phyloP scores from a whole-genome alignment of 1,140 invertebrate genomes.

The Drosophila prosaltans region DNA sequence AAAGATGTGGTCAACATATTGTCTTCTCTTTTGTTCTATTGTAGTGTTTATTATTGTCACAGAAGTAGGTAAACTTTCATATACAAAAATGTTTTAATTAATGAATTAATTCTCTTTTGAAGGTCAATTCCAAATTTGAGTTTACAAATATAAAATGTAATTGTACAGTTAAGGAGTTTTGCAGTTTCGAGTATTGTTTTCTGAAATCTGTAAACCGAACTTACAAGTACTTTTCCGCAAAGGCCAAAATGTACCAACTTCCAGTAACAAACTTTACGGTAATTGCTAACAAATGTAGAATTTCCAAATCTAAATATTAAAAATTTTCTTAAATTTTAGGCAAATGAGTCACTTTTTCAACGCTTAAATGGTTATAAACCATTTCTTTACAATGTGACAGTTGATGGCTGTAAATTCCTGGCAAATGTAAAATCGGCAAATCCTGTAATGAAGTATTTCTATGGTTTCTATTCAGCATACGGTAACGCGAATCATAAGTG shows the following conservation, averaged over 20 bases:
- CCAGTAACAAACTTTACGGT: background rate
- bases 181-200: background rate
- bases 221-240: background rate
- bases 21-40: too few species aligned
- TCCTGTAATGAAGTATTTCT: background rate
- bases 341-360: background rate
- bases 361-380: background rate
- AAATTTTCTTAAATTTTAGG: background rate
- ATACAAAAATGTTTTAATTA: too few species aligned
- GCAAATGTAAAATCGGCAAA: background rate
- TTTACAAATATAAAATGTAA: background rate
- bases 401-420: conserved; percentile 1
- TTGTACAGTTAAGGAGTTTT: background rate
- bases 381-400: conserved; percentile 3
- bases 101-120: background rate
- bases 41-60: too few species aligned
- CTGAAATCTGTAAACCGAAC: background rate
- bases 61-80: too few species aligned
- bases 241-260: background rate
- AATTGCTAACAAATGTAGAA: background rate
- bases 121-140: background rate
- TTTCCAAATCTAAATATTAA: background rate
- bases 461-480: background rate
- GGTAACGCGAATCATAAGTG: background rate
- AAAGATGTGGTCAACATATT: too few species aligned